These are phyloP conservation scores for Euglossa dilemma DNA, from an alignment of 1,140 invertebrate species.

Conservation along the genomic window DNA sequence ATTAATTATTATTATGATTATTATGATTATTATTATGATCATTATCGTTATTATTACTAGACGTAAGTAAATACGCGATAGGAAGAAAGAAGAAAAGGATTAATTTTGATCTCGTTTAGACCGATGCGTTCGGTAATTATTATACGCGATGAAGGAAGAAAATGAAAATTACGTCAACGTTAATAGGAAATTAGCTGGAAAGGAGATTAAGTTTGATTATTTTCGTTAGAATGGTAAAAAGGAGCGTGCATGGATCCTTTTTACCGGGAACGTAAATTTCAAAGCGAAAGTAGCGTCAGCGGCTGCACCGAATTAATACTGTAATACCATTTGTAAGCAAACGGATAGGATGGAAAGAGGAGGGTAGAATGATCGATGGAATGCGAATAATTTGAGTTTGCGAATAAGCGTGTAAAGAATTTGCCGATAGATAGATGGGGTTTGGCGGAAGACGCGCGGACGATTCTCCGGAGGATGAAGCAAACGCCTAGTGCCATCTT, in stretches of 20 bases:
- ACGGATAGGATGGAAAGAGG: not conserved
- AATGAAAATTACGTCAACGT: not conserved
- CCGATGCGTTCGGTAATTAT: too few species aligned
- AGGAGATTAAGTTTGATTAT: too few species aligned
- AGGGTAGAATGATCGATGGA: not conserved
- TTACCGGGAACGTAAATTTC: slow-evolving; percentile 2
- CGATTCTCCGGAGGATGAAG: not conserved
- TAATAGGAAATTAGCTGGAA: not conserved
- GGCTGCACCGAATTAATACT: not conserved
- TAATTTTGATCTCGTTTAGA: not conserved
- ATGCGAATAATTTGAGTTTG: not conserved
- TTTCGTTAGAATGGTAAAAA: not conserved
- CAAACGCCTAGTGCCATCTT: not conserved
- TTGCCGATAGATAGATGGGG: not conserved
- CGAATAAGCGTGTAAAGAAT: not conserved
- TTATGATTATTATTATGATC: too few species aligned
- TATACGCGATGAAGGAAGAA: too few species aligned
- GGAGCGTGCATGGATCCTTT: not conserved
- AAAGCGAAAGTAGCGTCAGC: not conserved
- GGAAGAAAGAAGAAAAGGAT: not conserved
- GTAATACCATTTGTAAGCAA: not conserved
- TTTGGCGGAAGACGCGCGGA: not conserved
- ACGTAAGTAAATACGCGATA: too few species aligned
- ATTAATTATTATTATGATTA: too few species aligned
- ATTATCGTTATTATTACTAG: too few species aligned